Evolutionary conservation across 2,797 vertebrate genomes (phyloP).

Genomic region (Sternarchorhynchus goeldii): DNA sequence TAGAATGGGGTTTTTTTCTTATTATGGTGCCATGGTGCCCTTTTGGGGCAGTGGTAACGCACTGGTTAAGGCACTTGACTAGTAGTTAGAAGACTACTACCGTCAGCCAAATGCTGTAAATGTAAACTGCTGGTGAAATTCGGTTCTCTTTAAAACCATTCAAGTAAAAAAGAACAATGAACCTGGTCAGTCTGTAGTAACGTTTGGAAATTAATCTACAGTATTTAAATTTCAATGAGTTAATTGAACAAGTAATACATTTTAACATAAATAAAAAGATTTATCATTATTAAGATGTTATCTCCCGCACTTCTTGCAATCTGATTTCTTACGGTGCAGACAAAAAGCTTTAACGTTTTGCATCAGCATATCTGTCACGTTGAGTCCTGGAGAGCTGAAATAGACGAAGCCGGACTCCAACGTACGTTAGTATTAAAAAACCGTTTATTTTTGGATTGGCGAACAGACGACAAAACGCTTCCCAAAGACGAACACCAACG

Average conservation of each 20-base stretch:
- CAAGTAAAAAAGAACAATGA: slow-evolving; percentile 1
- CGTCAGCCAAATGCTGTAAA: not conserved
- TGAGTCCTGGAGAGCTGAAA: too few relatives aligned
- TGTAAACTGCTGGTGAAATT: not conserved
- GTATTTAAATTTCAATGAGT: slow-evolving; percentile 56
- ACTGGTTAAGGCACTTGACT: too few relatives aligned
- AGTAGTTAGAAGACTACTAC: not conserved
- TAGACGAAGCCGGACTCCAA: too few relatives aligned
- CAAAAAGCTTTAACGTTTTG: slow-evolving; percentile 54
- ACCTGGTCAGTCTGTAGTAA: not conserved
- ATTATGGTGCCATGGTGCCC: not conserved
- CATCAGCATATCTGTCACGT: too few relatives aligned
- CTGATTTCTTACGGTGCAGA: slow-evolving; percentile 48
- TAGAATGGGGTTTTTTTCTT: not conserved
- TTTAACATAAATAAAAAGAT: slow-evolving; percentile 64
- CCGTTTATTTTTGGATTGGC: too few relatives aligned
- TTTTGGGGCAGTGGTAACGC: too few relatives aligned
- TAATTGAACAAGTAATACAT: slow-evolving; percentile 57
- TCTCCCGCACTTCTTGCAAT: slow-evolving; percentile 60
- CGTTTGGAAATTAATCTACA: not conserved
- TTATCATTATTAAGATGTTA: slow-evolving; percentile 70
- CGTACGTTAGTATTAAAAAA: too few relatives aligned
- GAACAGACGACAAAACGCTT: too few relatives aligned
- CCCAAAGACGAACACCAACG: too few relatives aligned
- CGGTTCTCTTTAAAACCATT: slow-evolving; percentile 10